Percentiles rank a stretch among this genome's conserved stretches.
These are phyloP conservation scores for Phocides pigmalion DNA, from an alignment of 1,140 invertebrate genomes.

Conservation along the genomic window DNA sequence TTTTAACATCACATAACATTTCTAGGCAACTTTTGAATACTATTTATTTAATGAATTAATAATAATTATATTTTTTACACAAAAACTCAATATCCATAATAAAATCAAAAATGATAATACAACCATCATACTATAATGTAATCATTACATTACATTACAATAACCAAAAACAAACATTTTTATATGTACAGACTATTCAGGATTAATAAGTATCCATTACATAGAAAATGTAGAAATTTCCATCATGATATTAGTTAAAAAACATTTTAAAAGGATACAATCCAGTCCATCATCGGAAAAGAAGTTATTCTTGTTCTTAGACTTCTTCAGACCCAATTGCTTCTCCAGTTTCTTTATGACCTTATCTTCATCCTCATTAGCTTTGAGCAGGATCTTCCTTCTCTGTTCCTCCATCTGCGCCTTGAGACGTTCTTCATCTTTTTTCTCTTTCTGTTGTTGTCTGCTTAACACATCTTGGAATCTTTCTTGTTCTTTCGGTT, in stretches of 20 bases:
- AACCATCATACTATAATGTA: no score
- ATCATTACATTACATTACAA: no score
- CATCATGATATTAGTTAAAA: no score
- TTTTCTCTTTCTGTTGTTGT: slow-evolving; percentile 63
- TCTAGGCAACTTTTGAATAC: no score
- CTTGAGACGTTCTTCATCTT: slow-evolving; percentile 58
- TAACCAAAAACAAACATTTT: no score
- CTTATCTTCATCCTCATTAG: slow-evolving; percentile 91
- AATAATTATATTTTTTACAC: no score
- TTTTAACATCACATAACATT: no score
- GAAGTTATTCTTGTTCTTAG: slow-evolving; percentile 89
- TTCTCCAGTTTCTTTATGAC: slow-evolving; percentile 93
- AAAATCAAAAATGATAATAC: no score
- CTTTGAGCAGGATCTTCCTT: slow-evolving; percentile 86
- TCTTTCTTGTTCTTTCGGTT: slow-evolving; percentile 46
- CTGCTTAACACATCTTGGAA: slow-evolving; percentile 56
- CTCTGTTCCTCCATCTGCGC: slow-evolving; percentile 79
- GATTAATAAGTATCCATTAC: no score
- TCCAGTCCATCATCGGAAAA: slow-evolving; percentile 93
- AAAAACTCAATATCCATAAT: no score
- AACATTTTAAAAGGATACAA: slow-evolving; percentile 90
- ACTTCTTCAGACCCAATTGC: slow-evolving; percentile 92
- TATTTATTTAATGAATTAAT: no score
- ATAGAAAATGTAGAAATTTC: no score
- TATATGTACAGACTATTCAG: background rate